Base-by-base conservation (phyloP, 2,888 invertebrate genomes). In the Hirtodrosophila duncani region DNA sequence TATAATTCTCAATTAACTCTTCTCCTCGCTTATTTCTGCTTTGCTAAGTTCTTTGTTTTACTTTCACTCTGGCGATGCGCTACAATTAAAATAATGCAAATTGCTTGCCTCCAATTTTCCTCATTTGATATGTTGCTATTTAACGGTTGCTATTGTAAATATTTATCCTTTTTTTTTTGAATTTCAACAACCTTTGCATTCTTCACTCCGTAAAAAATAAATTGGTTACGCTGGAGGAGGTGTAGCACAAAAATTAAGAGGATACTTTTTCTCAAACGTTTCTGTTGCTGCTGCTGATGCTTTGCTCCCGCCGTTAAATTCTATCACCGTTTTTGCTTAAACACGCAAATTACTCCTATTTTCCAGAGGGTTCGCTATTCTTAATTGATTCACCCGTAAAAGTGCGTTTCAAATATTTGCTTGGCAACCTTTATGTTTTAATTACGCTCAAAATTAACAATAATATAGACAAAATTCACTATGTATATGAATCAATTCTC, bases 141-240 rank as follows among this genome's bases (percentile, higher is more conserved):
- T 67, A 56, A 48, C 43, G 56, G 58, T 52, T 64, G 30, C 30
- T 56, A 55, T 66, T 79, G 80, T 80, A 78, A 80, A 80, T 82
- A 80, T 67, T 74, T 72, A 65, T 81, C 57, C 62, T 71, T 77
- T 58, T 58, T 79, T 81, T 79, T 45, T 36, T n/a, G n/a, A n/a
- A 58, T 56, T 64, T 56, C 21, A 79, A 75, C 81, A 75, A 74
- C 74, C 74, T 72, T 67, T 67, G 31, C 57, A 43, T 27, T 43
- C 42, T 24, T 33, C 39, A 23, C 53, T 17, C 27, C 33, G 36
- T 39, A 23, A 31, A 31, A 38, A 39, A 13, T 18, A 14, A 16
- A 31, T 18, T 33, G 9, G 10, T 3, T 6, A n/a, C 8, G 8
- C 26, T n/a, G n/a, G n/a, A n/a, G n/a, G n/a, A n/a, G n/a, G n/a